These are phyloP conservation scores for Carduelis carduelis DNA, from an alignment of 2,797 vertebrate species.

Conservation along the genomic window DNA sequence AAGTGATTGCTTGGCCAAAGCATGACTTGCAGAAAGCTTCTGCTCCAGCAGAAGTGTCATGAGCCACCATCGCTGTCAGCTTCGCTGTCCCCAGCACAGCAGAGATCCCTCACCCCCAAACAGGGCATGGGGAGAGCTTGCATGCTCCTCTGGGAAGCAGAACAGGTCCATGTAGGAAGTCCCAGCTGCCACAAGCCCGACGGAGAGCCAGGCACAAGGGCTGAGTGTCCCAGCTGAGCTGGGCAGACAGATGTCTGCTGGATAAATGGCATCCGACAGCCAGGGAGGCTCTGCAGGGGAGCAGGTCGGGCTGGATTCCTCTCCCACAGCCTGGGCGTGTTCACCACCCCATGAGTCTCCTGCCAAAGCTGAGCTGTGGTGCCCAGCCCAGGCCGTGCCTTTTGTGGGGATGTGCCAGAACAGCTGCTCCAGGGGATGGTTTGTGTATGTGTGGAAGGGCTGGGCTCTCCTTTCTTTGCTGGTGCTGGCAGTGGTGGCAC, in stretches of 20 bases:
- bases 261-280: conserved; percentile 27
- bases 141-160: neutral
- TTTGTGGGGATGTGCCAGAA: neutral
- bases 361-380: neutral
- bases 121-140: neutral
- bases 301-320: conserved; percentile 53
- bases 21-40: neutral
- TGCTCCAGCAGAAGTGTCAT: neutral
- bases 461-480: neutral
- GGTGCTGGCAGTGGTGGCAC: neutral
- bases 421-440: neutral
- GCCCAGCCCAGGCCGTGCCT: conserved; percentile 21
- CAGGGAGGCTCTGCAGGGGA: conserved; percentile 12
- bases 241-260: conserved; percentile 48
- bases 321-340: conserved; percentile 54
- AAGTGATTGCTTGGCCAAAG: neutral
- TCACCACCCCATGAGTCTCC: neutral
- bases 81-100: neutral
- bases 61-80: fast-evolving
- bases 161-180: neutral
- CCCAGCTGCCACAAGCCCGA: neutral
- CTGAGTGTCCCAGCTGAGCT: neutral
- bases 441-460: neutral
- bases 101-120: neutral
- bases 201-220: neutral